phyloP scores from a whole-genome alignment of 2,113 vertebrate species.

The Axis porcinus region DNA sequence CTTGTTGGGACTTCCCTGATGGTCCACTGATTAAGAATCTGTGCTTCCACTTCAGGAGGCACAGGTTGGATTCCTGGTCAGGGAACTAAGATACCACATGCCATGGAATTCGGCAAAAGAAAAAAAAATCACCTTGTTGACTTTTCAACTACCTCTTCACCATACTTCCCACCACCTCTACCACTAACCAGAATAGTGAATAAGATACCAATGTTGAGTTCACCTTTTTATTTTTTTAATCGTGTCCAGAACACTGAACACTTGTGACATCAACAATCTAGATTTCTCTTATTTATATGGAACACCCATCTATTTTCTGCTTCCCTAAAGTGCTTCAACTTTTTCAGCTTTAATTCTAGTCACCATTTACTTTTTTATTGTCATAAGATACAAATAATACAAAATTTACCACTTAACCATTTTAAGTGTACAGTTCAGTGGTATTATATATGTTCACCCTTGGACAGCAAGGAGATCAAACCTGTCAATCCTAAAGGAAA shows the following conservation, averaged over 20 bases:
- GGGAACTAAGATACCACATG: not conserved
- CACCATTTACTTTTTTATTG: not conserved
- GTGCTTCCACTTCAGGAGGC: not conserved
- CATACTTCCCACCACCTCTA: not conserved
- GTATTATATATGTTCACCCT: not conserved
- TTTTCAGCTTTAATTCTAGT: not conserved
- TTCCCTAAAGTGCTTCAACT: not conserved
- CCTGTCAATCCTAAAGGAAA: not conserved
- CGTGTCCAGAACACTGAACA: not conserved
- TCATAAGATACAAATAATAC: not conserved
- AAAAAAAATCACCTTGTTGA: not conserved
- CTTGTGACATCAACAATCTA: not conserved
- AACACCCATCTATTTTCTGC: not conserved
- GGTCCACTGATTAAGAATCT: not conserved
- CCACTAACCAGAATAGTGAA: not conserved
- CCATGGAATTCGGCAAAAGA: not conserved
- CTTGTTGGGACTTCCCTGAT: not conserved
- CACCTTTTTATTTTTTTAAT: not conserved
- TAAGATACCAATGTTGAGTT: not conserved
- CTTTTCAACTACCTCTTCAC: not conserved
- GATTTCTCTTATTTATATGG: not conserved
- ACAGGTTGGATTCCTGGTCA: not conserved
- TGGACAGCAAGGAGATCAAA: not conserved
- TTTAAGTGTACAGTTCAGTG: not conserved
- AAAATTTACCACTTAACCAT: not conserved